phyloP scores from a whole-genome alignment of 2,113 vertebrate genomes.

The Trichechus manatus region DNA sequence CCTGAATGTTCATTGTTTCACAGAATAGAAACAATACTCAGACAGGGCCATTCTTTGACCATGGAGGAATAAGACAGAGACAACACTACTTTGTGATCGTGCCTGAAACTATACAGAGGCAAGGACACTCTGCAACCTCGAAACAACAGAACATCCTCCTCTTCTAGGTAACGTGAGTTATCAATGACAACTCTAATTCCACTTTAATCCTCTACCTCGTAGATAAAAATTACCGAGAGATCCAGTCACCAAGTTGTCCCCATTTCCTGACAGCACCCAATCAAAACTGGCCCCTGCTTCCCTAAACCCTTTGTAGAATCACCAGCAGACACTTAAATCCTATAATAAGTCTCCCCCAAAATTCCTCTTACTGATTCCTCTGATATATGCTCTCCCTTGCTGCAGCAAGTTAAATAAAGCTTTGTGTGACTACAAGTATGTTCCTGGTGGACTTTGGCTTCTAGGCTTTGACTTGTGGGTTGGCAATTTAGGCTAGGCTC shows the following conservation, averaged over 20 bases:
- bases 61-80: not conserved
- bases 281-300: not conserved
- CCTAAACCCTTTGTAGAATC: not conserved
- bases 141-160: not conserved
- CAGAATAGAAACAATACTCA: conserved; percentile 36
- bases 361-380: not conserved
- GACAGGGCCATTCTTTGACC: not conserved
- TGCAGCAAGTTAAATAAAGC: not conserved
- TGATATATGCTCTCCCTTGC: not conserved
- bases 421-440: not conserved
- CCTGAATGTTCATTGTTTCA: not conserved
- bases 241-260: not conserved
- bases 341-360: not conserved
- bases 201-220: not conserved
- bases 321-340: not conserved
- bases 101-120: not conserved
- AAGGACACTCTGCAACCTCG: not conserved
- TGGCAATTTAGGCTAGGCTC: not conserved
- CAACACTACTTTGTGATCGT: not conserved
- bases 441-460: not conserved
- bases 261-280: conserved; percentile 4
- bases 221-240: conserved; percentile 42
- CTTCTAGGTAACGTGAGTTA: not conserved
- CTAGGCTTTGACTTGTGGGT: not conserved
- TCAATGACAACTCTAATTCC: not conserved